A percentile compares a stretch with the other conserved stretches of the same genome.
phyloP scores from a whole-genome alignment of 1,140 invertebrate genomes.

The Micrasema minimum region DNA sequence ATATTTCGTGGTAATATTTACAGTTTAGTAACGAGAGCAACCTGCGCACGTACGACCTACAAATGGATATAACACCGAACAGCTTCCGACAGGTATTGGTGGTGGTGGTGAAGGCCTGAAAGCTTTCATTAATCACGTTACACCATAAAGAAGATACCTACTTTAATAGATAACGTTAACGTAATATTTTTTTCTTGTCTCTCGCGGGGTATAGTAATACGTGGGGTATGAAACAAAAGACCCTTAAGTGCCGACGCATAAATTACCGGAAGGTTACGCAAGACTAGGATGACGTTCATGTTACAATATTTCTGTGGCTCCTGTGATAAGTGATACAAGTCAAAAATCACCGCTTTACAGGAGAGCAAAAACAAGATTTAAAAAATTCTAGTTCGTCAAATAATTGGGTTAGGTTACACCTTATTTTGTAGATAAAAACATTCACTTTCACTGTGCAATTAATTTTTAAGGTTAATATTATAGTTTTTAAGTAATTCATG shows the following conservation, averaged over 20 bases:
- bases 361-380: too few relatives aligned
- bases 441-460: too few relatives aligned
- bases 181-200: conserved; percentile 3
- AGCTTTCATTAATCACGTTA: conserved; percentile 29
- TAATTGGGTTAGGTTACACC: too few relatives aligned
- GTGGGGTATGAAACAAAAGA: conserved; percentile 10
- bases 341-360: too few relatives aligned
- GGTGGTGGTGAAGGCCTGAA: background rate
- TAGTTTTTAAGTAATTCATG: too few relatives aligned
- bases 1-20: too few relatives aligned
- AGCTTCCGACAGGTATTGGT: background rate
- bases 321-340: too few relatives aligned
- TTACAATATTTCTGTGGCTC: background rate
- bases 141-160: conserved; percentile 3
- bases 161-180: background rate
- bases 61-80: background rate
- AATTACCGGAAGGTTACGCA: conserved; percentile 10
- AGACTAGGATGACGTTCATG: background rate
- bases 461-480: too few relatives aligned
- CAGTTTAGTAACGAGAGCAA: too few relatives aligned
- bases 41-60: background rate
- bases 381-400: too few relatives aligned
- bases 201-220: conserved; percentile 1
- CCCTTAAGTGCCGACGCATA: conserved; percentile 12
- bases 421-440: too few relatives aligned